Conservation (phyloP, 2,888 invertebrate species). For the Pseudolycoriella hygida region DNA sequence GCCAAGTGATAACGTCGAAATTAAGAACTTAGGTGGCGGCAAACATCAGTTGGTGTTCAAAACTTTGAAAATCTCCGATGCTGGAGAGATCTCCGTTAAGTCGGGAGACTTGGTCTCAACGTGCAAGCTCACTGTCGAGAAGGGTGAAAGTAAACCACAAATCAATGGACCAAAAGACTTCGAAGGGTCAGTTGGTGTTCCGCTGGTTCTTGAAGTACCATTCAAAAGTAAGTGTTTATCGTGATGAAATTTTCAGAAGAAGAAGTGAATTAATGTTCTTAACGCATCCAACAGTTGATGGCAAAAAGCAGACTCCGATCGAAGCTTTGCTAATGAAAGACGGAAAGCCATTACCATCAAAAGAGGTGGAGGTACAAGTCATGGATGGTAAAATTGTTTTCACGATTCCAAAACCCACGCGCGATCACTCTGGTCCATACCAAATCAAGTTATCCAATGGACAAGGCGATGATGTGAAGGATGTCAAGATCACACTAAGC, state of each 20-base stretch:
- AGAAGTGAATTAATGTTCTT: too few relatives aligned
- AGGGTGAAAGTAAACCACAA: conserved; percentile 83
- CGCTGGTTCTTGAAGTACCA: conserved; percentile 83
- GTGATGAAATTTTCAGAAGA: too few relatives aligned
- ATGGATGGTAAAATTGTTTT: conserved; percentile 80
- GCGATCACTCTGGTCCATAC: conserved; percentile 82
- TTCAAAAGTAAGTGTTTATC: conserved; percentile 37
- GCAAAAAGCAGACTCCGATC: conserved; percentile 44
- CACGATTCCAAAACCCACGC: conserved; percentile 78
- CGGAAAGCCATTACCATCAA: conserved; percentile 71
- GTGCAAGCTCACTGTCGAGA: conserved; percentile 67
- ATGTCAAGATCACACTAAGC: conserved; percentile 76
- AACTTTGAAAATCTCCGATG: conserved; percentile 59
- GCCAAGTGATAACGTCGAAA: conserved; percentile 62
- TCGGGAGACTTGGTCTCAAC: conserved; percentile 66
- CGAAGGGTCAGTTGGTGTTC: conserved; percentile 79
- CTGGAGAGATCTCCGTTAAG: conserved; percentile 74
- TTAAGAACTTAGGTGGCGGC: conserved; percentile 84
- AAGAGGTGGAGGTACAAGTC: conserved; percentile 78
- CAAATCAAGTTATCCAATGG: conserved; percentile 81
- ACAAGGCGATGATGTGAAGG: conserved; percentile 87
- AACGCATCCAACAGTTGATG: background rate
- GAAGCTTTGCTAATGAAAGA: conserved; percentile 84
- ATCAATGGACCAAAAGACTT: conserved; percentile 80
- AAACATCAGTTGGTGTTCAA: conserved; percentile 88